Conservation (phyloP, 2,888 invertebrate genomes). For the Smittia sp. region DNA sequence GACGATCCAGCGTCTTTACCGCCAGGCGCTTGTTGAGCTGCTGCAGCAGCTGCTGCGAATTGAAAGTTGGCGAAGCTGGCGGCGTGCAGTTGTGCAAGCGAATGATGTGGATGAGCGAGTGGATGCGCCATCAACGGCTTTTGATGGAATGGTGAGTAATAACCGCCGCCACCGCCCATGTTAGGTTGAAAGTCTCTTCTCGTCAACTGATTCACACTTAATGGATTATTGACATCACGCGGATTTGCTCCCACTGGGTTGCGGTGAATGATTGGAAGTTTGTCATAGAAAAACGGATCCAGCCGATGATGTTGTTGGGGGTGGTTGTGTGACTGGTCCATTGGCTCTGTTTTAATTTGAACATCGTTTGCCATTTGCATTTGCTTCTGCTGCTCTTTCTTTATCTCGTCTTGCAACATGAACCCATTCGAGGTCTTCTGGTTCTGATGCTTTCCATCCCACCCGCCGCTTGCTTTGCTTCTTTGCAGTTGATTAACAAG, state of each 20-base stretch:
- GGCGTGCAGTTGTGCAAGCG: conserved; percentile 33
- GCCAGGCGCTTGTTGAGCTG: conserved; percentile 41
- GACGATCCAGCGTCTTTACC: conserved; percentile 15
- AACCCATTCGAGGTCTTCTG: conserved; percentile 5
- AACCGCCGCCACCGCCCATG: not conserved
- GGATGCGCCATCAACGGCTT: conserved; percentile 44
- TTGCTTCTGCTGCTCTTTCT: conserved; percentile 15
- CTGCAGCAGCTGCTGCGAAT: conserved; percentile 42
- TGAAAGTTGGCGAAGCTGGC: conserved; percentile 27
- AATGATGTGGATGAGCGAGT: conserved; percentile 42
- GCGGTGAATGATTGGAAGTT: conserved; percentile 50
- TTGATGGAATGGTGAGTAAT: conserved; percentile 4
- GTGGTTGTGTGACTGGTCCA: conserved; percentile 1
- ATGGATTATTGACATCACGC: conserved; percentile 86
- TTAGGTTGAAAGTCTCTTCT: conserved; percentile 55
- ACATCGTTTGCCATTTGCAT: conserved; percentile 10
- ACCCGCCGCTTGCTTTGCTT: not conserved
- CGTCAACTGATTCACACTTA: conserved; percentile 86
- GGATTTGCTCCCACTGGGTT: conserved; percentile 89
- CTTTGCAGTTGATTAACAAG: not conserved
- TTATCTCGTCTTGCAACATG: not conserved
- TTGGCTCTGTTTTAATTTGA: conserved; percentile 35
- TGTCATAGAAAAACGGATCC: conserved; percentile 49
- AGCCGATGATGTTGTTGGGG: conserved; percentile 43
- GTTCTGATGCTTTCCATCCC: conserved; percentile 14